Evolutionary conservation across 2,113 vertebrate genomes (phyloP).

Genomic region (Cairina moschata): DNA sequence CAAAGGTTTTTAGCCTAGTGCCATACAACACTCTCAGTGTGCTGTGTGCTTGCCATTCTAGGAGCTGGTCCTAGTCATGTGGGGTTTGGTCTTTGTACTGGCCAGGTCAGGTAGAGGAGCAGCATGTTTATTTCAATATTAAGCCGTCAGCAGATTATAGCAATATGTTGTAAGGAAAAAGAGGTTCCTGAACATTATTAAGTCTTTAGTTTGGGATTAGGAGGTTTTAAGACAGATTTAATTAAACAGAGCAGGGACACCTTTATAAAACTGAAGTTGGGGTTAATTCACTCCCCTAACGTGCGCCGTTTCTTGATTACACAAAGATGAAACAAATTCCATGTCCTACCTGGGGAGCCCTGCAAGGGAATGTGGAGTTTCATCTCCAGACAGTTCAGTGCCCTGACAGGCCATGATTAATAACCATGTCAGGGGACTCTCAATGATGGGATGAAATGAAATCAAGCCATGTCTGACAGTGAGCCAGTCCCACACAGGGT

Average conservation of each 20-base stretch:
- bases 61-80: neutral
- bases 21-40: neutral
- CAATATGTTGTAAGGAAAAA: constrained; percentile 57
- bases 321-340: constrained; percentile 61
- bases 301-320: constrained; percentile 35
- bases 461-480: neutral
- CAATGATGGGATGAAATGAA: neutral
- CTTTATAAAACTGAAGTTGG: constrained; percentile 61
- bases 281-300: constrained; percentile 26
- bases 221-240: constrained; percentile 78
- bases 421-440: constrained; percentile 3
- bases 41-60: neutral
- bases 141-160: constrained; percentile 68
- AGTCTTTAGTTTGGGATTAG: constrained; percentile 72
- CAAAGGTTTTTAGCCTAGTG: neutral
- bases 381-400: constrained; percentile 6
- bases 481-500: neutral
- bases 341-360: neutral
- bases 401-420: constrained; percentile 54
- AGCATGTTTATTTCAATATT: constrained; percentile 54
- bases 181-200: constrained; percentile 63
- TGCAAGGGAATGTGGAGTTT: constrained; percentile 18
- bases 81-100: neutral
- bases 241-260: constrained; percentile 70
- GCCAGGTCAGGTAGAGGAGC: constrained; percentile 13